phyloP scores from a whole-genome alignment of 2,888 invertebrate genomes.

The Caenorhabditis macrosperma region DNA sequence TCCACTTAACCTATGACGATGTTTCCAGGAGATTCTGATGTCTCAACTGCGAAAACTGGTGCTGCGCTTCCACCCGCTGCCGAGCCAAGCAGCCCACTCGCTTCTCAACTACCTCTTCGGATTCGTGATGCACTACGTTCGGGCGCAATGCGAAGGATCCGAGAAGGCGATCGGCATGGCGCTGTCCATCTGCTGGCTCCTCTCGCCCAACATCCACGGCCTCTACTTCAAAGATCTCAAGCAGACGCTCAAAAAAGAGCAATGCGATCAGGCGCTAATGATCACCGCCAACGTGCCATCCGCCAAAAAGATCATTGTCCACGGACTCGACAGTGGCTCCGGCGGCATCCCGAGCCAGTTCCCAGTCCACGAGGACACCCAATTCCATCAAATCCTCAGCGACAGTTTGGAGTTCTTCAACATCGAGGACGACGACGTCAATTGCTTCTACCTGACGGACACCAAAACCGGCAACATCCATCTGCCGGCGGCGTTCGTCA shows the following conservation, averaged over 20 bases:
- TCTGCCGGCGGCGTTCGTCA: constrained; percentile 93
- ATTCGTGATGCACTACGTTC: constrained; percentile 98
- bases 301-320: constrained; percentile 89
- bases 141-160: constrained; percentile 95
- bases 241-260: constrained; percentile 97
- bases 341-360: constrained; percentile 98
- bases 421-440: constrained; percentile 91
- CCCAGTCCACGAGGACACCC: constrained; percentile 88
- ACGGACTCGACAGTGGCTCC: constrained; percentile 85
- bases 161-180: constrained; percentile 89
- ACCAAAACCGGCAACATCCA: constrained; percentile 98
- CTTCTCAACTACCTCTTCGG: constrained; percentile 98
- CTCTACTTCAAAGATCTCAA: constrained; percentile 99
- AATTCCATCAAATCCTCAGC: constrained; percentile 75
- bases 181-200: constrained; percentile 95
- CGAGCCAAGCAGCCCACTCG: constrained; percentile 93
- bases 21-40: constrained; percentile 88
- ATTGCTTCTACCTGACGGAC: constrained; percentile 95
- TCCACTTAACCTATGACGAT: no score
- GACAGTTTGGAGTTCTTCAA: constrained; percentile 87
- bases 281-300: constrained; percentile 99
- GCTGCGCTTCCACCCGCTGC: constrained; percentile 83
- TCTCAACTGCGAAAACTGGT: constrained; percentile 93
- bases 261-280: constrained; percentile 96
- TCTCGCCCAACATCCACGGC: constrained; percentile 97